Evolutionary conservation across 2,113 vertebrate genomes (phyloP), one percentile per base, ranked within the genome.

Genomic region (Ancistrus triradiatus): DNA sequence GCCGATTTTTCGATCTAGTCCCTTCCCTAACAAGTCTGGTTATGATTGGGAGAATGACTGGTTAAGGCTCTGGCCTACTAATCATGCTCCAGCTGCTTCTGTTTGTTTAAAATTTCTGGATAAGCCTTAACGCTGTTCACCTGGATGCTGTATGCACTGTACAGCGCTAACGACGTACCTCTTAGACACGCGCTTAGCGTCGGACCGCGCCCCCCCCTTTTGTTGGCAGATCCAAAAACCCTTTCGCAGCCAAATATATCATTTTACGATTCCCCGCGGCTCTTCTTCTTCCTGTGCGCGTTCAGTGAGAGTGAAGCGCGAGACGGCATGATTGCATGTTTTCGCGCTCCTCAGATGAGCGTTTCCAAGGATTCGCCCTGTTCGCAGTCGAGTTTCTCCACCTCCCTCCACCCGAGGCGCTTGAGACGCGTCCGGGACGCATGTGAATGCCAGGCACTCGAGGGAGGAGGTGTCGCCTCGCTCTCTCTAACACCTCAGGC

Each of bases 331-430:
- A 17, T 48, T 49, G 19, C 7, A 19, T 35, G 57, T 37, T 44
- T 27, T 22, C 37, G 59, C 22, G 46, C n/a, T n/a, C 33, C 13
- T 15, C 10, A 47, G 27, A 27, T 17, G 24, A 42, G 49, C 44
- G 50, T 71, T 56, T 62, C 57, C 27, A 42, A 14, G 43, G 43
- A 31, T 37, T 15, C 27, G 56, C 21, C 24, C 27, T 61, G n/a
- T 28, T n/a, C 40, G 47, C 4, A 21, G 2, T 60, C 38, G 17
- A 59, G 70, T 63, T 73, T 76, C 42, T 22, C 33, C 52, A 10
- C 21, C 40, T 55, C 44, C 63, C 10, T 13, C 33, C 25, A 40
- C 22, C 56, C 24, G 7, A 40, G 59, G 35, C 14, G 38, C 19
- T 52, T 35, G 14, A 58, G 40, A 59, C 42, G 33, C 52, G 48